Evolutionary conservation across 2,797 vertebrate genomes (phyloP).

Genomic region (Poeciliopsis infans): DNA sequence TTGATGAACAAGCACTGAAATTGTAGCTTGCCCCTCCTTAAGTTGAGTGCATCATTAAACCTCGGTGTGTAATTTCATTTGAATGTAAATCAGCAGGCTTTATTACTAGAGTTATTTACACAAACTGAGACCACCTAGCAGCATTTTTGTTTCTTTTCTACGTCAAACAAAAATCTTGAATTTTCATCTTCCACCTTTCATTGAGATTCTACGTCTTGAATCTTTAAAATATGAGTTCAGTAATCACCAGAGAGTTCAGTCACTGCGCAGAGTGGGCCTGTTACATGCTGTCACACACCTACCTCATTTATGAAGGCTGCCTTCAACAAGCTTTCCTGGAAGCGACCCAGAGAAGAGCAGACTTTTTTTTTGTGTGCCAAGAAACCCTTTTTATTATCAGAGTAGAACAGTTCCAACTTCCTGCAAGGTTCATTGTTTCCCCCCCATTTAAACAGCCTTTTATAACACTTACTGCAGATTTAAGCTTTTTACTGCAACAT

Average conservation of each 20-base stretch:
- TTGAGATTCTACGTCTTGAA: slow-evolving; percentile 29
- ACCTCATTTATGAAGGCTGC: slow-evolving; percentile 39
- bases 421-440: slow-evolving; percentile 33
- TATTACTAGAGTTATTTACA: not conserved
- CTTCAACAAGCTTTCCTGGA: slow-evolving; percentile 56
- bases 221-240: slow-evolving; percentile 34
- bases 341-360: slow-evolving; percentile 37
- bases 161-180: not conserved
- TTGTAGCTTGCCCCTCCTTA: not conserved
- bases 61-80: not conserved
- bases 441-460: not conserved
- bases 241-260: slow-evolving; percentile 21
- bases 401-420: slow-evolving; percentile 44
- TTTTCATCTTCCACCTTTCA: slow-evolving; percentile 17
- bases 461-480: slow-evolving; percentile 14
- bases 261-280: not conserved
- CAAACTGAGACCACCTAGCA: not conserved
- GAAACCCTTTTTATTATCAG: slow-evolving; percentile 54
- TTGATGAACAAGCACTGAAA: not conserved
- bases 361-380: slow-evolving; percentile 50
- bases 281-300: slow-evolving; percentile 13
- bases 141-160: not conserved
- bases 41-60: not conserved
- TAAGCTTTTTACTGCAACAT: slow-evolving; percentile 11
- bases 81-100: not conserved